Percentiles rank a stretch among this genome's conserved stretches.
Evolutionary conservation across 30 jellyfish, hydroid and myxozoan species (phyloP).

Genomic region (Turritopsis rubra): DNA sequence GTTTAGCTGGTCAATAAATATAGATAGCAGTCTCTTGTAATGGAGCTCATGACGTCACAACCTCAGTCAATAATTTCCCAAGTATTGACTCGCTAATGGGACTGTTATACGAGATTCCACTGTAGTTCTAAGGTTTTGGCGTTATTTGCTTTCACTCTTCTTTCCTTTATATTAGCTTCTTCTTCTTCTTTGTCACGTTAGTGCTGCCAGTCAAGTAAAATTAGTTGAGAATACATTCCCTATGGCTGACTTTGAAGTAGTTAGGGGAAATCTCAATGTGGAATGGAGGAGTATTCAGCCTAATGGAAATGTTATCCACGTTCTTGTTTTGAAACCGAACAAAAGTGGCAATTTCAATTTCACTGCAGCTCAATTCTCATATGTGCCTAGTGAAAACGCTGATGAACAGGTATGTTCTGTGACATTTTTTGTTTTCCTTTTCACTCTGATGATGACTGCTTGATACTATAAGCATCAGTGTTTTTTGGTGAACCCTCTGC

Average conservation of each 20-base stretch:
- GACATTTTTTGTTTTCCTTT: not conserved
- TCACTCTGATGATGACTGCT: no score
- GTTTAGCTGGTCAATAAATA: no score
- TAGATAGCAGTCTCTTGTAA: no score
- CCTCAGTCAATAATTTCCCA: no score
- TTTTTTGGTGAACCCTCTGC: no score
- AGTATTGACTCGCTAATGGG: no score
- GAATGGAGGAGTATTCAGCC: conserved; percentile 96
- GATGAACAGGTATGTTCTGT: conserved; percentile 59
- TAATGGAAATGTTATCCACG: conserved; percentile 66
- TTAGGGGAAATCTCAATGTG: conserved; percentile 68
- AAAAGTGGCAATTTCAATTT: conserved; percentile 74
- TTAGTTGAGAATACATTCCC: conserved; percentile 74
- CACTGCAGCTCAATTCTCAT: conserved; percentile 85
- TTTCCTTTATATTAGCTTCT: no score
- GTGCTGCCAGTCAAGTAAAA: conserved; percentile 74
- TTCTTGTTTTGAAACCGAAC: conserved; percentile 61
- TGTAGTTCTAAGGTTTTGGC: no score
- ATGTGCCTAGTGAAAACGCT: conserved; percentile 75
- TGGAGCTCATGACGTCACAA: no score
- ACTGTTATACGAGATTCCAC: no score
- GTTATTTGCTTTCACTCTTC: no score
- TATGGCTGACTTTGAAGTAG: conserved; percentile 63
- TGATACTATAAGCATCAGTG: no score
- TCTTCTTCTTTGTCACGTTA: not conserved